Conservation (phyloP, 1,140 invertebrate species). For the Aporrectodea caliginosa region DNA sequence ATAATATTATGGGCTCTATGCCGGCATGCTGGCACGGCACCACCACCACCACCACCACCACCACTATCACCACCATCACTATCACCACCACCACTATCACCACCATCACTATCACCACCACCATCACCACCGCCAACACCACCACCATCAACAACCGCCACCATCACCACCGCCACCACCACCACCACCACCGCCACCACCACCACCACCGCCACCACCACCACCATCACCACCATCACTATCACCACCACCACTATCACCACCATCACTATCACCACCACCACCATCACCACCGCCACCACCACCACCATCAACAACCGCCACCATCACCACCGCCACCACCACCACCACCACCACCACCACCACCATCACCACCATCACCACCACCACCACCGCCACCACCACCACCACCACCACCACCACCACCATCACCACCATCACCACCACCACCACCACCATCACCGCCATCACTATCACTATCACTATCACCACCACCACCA, state of each 20-base stretch:
- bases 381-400: background rate
- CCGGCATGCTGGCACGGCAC: no score
- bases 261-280: background rate
- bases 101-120: no score
- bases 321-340: background rate
- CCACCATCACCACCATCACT: background rate
- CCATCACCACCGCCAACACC: no score
- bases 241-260: background rate
- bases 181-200: background rate
- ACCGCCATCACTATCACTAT: background rate
- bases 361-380: background rate
- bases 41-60: no score
- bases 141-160: no score
- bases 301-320: background rate
- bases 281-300: background rate
- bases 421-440: background rate
- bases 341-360: background rate
- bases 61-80: no score
- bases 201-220: background rate
- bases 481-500: background rate
- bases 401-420: background rate
- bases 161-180: no score
- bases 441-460: background rate
- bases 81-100: no score
- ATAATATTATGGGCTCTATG: no score